Percentiles rank a stretch among this genome's conserved stretches.
phyloP scores from a whole-genome alignment of 2,888 invertebrate genomes.

The Teleogryllus oceanicus region DNA sequence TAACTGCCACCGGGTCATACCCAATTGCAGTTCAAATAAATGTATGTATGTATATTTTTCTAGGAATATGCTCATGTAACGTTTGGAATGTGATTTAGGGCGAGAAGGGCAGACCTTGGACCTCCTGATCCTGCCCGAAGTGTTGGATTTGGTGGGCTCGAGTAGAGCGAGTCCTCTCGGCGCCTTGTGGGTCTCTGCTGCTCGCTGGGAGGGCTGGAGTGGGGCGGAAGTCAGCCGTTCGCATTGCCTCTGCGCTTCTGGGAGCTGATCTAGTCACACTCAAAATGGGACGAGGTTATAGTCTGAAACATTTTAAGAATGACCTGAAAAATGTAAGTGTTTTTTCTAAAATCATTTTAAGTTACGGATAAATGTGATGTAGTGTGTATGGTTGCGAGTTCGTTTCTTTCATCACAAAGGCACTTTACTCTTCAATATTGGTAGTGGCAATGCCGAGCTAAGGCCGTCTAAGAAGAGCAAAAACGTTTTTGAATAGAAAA shows the following conservation, averaged over 20 bases:
- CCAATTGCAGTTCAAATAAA: no score
- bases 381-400: no score
- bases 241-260: slow-evolving; percentile 68
- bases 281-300: slow-evolving; percentile 57
- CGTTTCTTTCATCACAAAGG: no score
- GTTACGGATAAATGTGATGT: no score
- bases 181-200: slow-evolving; percentile 61
- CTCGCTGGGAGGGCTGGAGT: slow-evolving; percentile 75
- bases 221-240: slow-evolving; percentile 75
- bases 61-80: slow-evolving; percentile 28
- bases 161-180: slow-evolving; percentile 61
- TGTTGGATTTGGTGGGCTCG: slow-evolving; percentile 61
- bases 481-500: no score
- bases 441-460: no score
- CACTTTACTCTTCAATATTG: no score
- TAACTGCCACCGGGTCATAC: no score
- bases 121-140: slow-evolving; percentile 62
- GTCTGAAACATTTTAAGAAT: slow-evolving; percentile 65
- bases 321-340: slow-evolving; percentile 69
- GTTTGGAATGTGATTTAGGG: slow-evolving; percentile 47
- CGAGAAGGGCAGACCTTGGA: slow-evolving; percentile 63
- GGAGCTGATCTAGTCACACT: slow-evolving; percentile 58
- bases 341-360: no score
- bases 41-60: no score
- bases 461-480: no score